Base-by-base conservation (phyloP, 1,140 invertebrate genomes). In the Chymomyza costata region DNA sequence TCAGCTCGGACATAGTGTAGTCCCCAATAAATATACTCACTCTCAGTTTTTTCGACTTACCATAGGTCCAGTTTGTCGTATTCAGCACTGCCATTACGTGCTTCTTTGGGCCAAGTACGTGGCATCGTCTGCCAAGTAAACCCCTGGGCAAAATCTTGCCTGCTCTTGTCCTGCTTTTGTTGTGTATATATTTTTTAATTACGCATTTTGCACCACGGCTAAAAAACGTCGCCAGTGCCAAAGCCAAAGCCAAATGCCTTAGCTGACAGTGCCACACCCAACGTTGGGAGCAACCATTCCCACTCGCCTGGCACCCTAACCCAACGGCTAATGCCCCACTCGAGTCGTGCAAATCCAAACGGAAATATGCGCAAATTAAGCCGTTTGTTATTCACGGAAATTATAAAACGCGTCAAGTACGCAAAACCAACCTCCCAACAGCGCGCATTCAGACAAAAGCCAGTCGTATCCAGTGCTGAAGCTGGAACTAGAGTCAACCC, bases 321-420 rank as follows among this genome's bases (percentile, higher is more conserved):
- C n/a, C n/a, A n/a, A n/a, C n/a, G n/a, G n/a, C n/a, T n/a, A n/a
- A n/a, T n/a, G n/a, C n/a, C n/a, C n/a, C 62, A 66, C 73, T 80
- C 66, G 63, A 71, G 73, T 70, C 71, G 71, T 78, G 70, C 53
- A 76, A 76, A 76, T 78, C 70, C 70, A 78, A 76, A 76, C 71
- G 71, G 71, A 78, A 78, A 78, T 78, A 71, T 78, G 71, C 73
- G 71, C 71, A 78, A 78, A 78, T 78, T 78, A 78, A 78, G 71
- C 71, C 71, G 67, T 80, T 78, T 78, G 71, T 78, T 78, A 80
- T 78, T 78, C 67, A 40, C 71, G 71, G 71, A 78, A 78, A 78
- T 78, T 78, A 78, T 78, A 57, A 78, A 78, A 78, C 71, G 71
- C 71, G 71, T 78, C 71, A 78, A 78, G 71, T 78, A 73, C 71